phyloP scores from a whole-genome alignment of 2,888 invertebrate genomes.

The Eumacrocentrus americanus region DNA sequence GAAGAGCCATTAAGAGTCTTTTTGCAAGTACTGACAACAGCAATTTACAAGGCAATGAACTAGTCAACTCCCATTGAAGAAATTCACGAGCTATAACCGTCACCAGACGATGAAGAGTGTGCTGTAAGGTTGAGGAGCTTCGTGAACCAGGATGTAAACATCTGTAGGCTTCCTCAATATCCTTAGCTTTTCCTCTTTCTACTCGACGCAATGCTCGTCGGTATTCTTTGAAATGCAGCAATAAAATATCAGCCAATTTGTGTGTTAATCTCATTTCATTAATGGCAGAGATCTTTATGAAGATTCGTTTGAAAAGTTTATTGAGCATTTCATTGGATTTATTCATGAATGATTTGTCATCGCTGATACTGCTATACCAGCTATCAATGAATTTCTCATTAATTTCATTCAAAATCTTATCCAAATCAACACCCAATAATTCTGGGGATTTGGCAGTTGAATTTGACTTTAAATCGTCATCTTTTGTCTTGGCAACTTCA shows the following conservation, averaged over 20 bases:
- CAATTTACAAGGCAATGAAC: conserved; percentile 70
- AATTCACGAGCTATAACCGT: conserved; percentile 67
- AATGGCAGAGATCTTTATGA: conserved; percentile 56
- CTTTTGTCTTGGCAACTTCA: conserved; percentile 13
- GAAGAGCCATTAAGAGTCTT: conserved; percentile 61
- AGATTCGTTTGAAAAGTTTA: conserved; percentile 58
- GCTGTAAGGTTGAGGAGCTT: conserved; percentile 62
- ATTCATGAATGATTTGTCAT: conserved; percentile 60
- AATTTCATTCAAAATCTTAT: conserved; percentile 59
- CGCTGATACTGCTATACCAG: conserved; percentile 64
- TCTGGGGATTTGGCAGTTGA: conserved; percentile 3
- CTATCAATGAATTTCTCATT: conserved; percentile 62
- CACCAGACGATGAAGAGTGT: conserved; percentile 68
- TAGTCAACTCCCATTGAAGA: conserved; percentile 72
- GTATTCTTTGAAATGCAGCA: conserved; percentile 71
- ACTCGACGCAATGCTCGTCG: conserved; percentile 58
- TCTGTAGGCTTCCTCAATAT: conserved; percentile 52
- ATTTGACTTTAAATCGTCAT: conserved; percentile 4
- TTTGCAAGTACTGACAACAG: conserved; percentile 69
- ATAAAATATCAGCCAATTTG: conserved; percentile 64
- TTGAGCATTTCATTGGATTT: conserved; percentile 61
- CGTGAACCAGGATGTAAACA: conserved; percentile 53
- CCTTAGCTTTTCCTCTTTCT: conserved; percentile 47
- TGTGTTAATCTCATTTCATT: conserved; percentile 60
- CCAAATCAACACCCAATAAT: conserved; percentile 36